Evolutionary conservation across 2,113 vertebrate genomes (phyloP).

Genomic region (Erinaceus europaeus): DNA sequence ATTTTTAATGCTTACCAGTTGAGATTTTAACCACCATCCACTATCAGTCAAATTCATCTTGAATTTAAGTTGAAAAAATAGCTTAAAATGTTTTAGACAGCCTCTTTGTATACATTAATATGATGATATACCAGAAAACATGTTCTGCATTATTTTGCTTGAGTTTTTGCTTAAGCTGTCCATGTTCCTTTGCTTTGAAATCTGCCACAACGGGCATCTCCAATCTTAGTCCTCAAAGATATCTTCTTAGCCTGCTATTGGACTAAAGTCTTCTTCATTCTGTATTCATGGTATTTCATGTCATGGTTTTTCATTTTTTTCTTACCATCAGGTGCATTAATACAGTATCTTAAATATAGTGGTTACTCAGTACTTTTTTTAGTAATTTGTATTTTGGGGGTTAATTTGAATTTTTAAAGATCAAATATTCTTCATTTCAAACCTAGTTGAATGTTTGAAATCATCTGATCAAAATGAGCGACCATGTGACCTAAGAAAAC

Average conservation of each 20-base stretch:
- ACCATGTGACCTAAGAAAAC: neutral
- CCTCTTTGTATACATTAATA: neutral
- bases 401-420: neutral
- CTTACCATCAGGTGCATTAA: too few relatives aligned
- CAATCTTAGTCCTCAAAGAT: neutral
- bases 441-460: neutral
- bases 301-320: neutral
- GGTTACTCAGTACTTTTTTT: neutral
- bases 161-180: neutral
- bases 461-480: neutral
- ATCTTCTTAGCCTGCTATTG: too few relatives aligned
- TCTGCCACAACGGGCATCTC: neutral
- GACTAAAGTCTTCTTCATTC: fast-evolving
- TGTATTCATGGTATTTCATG: neutral
- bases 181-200: neutral
- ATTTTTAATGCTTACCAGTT: neutral
- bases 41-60: neutral
- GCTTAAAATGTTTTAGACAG: neutral
- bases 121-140: neutral
- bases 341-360: neutral
- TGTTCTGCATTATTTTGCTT: neutral
- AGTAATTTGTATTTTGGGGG: neutral
- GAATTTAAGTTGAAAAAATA: constrained; percentile 3
- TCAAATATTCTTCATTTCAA: neutral
- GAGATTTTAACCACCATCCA: neutral